phyloP scores from a whole-genome alignment of 2,888 invertebrate species.

The Onchidella celtica region DNA sequence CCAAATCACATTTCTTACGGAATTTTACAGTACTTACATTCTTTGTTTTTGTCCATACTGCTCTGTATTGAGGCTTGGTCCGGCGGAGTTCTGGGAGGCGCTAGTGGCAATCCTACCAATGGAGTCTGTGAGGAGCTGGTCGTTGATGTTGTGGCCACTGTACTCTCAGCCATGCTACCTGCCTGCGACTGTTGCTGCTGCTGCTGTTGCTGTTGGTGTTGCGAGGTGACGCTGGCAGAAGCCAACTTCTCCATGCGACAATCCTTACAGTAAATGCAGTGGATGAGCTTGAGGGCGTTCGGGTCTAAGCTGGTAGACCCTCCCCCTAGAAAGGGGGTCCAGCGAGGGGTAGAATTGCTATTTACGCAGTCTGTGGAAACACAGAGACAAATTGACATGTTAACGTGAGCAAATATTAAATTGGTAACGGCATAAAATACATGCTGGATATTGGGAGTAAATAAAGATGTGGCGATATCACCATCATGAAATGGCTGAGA shows the following conservation, averaged over 20 bases:
- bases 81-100: constrained; percentile 88
- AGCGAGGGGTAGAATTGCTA: constrained; percentile 55
- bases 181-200: constrained; percentile 30
- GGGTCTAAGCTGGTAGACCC: constrained; percentile 62
- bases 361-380: constrained; percentile 62
- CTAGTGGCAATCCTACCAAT: constrained; percentile 54
- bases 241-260: constrained; percentile 74
- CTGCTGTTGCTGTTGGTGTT: constrained; percentile 41
- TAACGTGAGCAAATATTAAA: too few relatives aligned
- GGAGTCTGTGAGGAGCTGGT: constrained; percentile 36
- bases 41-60: constrained; percentile 97
- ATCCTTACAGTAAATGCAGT: constrained; percentile 76
- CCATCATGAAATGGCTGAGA: too few relatives aligned
- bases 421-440: too few relatives aligned
- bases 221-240: constrained; percentile 27
- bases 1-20: too few relatives aligned
- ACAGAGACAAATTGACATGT: too few relatives aligned
- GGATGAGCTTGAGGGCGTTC: constrained; percentile 74
- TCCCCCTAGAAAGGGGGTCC: constrained; percentile 74
- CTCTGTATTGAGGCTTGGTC: constrained; percentile 96
- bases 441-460: too few relatives aligned
- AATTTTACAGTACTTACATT: constrained; percentile 98
- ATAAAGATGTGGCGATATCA: too few relatives aligned
- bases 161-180: constrained; percentile 1
- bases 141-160: neutral